Evolutionary conservation across 2,113 vertebrate genomes (phyloP).

Genomic region (Cinclus mexicanus): DNA sequence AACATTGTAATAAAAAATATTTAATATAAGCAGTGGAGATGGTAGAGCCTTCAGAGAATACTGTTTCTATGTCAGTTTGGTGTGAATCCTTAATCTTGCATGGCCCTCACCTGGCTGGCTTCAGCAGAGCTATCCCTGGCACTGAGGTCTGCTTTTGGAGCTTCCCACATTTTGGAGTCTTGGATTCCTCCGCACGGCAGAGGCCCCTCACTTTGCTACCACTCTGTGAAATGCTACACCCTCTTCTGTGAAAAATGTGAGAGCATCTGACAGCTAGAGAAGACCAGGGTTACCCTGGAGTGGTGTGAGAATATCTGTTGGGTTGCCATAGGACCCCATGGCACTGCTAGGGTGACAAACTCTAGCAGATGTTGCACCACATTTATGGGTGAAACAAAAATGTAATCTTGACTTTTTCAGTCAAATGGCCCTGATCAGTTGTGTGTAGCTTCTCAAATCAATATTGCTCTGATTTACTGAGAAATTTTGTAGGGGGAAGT

Average conservation of each 20-base stretch:
- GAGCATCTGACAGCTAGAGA: background rate
- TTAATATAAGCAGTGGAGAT: background rate
- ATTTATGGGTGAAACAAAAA: background rate
- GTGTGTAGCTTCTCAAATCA: background rate
- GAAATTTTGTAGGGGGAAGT: background rate
- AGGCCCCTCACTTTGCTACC: background rate
- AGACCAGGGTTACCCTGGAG: background rate
- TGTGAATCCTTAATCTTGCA: background rate
- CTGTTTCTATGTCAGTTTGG: background rate
- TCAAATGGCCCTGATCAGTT: background rate
- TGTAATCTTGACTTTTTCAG: background rate
- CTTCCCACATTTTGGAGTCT: background rate
- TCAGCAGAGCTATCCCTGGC: background rate
- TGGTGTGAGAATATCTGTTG: background rate
- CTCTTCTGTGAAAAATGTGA: background rate
- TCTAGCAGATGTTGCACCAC: background rate
- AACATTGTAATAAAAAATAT: background rate
- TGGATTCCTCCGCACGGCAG: background rate
- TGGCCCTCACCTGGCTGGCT: accelerated
- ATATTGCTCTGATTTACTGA: background rate
- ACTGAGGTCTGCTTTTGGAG: background rate
- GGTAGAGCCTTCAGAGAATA: background rate
- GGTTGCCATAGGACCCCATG: background rate
- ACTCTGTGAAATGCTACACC: background rate
- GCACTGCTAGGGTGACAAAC: background rate